Evolutionary conservation across 2,113 vertebrate species (phyloP), one percentile per base, ranked within the genome.

Genomic region (Tringa solitaria): DNA sequence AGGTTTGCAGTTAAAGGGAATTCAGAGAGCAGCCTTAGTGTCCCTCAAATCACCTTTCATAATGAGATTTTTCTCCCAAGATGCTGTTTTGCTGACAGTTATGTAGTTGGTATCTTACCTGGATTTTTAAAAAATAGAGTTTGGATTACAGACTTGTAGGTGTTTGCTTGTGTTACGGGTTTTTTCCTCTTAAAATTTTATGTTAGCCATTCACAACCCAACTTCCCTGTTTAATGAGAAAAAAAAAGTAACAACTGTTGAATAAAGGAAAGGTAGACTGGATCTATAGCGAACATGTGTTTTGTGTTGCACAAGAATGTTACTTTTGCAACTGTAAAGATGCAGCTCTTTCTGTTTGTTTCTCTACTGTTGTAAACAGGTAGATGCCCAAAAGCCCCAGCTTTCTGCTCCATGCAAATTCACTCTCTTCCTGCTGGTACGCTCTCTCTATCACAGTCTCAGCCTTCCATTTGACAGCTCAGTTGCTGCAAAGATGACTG

Each of bases 111-210:
- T 64, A 32, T 75, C 37, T 67, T 84, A 35, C 12, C 12, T 73
- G 33, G 33, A 70, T 85, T 73, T 70, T 67, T 64, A 83, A 91
- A 70, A 48, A 54, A n/a, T 5, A 12, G 26, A 70, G 9, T 74
- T 83, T 65, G 67, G 37, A 35, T 59, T 92, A 37, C 43, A 61
- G 53, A 32, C 8, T 39, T 76, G 8, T 3, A 45, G 35, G n/a
- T 50, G 30, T 82, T 60, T 53, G 26, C 26, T 83, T 77, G 8
- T 63, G 43, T 87, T 78, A 14, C 0, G 0, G 27, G 1, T 0
- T 75, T 83, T 85, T 90, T 16, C 13, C 35, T 74, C 37, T 77
- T 43, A 51, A 68, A 46, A 43, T 63, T 57, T 84, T 46, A 24
- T 9, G 8, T 61, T 39, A 81, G 28, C 26, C 6, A 28, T 74